Evolutionary conservation across 2,888 invertebrate genomes (phyloP).

Genomic region (Omphaloscelis lunosa): DNA sequence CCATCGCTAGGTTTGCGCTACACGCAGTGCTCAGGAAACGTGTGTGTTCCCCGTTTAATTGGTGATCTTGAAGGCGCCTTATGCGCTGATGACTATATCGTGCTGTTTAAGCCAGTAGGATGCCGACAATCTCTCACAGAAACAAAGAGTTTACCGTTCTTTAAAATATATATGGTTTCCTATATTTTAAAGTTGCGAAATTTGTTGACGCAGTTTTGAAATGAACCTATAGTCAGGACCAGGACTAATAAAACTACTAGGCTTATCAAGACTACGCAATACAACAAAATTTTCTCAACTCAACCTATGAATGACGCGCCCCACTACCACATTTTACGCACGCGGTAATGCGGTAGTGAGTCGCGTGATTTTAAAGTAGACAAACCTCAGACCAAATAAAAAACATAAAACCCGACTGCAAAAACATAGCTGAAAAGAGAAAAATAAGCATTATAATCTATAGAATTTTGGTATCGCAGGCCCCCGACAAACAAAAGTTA

Average conservation of each 20-base stretch:
- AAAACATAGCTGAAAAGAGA: too few species aligned
- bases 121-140: not conserved
- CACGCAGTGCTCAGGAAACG: slow-evolving; percentile 11
- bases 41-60: not conserved
- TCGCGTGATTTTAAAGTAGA: too few species aligned
- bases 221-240: not conserved
- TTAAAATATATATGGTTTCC: not conserved
- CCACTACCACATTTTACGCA: too few species aligned
- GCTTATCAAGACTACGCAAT: not conserved
- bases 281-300: not conserved
- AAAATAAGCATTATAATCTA: too few species aligned
- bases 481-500: too few species aligned
- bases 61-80: not conserved
- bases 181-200: not conserved
- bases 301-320: too few species aligned
- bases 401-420: too few species aligned
- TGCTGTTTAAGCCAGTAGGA: not conserved
- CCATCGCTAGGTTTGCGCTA: slow-evolving; percentile 35
- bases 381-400: too few species aligned
- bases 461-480: too few species aligned
- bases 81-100: not conserved
- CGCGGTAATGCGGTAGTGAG: too few species aligned
- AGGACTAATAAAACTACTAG: not conserved
- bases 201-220: not conserved
- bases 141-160: not conserved